Conservation (phyloP, 2,797 vertebrate species). For the Jordanella pulchra region DNA sequence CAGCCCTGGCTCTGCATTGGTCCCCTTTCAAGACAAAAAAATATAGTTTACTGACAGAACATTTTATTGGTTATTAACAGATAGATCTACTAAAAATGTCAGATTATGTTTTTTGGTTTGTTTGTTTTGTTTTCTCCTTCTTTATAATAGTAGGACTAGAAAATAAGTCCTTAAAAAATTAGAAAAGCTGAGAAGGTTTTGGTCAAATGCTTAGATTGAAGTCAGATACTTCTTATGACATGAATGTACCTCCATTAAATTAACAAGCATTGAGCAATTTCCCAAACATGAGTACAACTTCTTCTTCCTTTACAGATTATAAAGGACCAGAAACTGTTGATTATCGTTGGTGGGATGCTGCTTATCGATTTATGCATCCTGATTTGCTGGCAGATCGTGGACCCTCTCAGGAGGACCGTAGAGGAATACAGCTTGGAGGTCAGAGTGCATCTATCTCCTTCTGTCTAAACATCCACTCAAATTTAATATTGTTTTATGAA, state of each 20-base stretch:
- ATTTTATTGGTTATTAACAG: background rate
- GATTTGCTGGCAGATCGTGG: constrained; percentile 99
- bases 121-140: too few species aligned
- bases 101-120: background rate
- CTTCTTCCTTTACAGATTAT: constrained; percentile 87
- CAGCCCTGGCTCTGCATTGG: constrained; percentile 25
- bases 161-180: constrained; percentile 33
- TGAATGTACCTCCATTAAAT: constrained; percentile 23
- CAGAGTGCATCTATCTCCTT: constrained; percentile 45
- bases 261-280: constrained; percentile 28
- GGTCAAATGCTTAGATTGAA: constrained; percentile 29
- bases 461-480: background rate
- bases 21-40: constrained; percentile 29
- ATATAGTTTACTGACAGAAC: constrained; percentile 1
- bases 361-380: constrained; percentile 98
- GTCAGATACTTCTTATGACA: constrained; percentile 25
- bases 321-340: constrained; percentile 98
- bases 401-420: constrained; percentile 95
- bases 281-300: constrained; percentile 30
- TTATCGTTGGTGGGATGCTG: constrained; percentile 98
- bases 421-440: constrained; percentile 99
- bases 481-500: constrained; percentile 18
- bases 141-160: background rate
- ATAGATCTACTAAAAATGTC: background rate
- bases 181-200: constrained; percentile 26